Percentiles rank a stretch among this genome's conserved stretches.
Evolutionary conservation across 2,888 invertebrate species (phyloP).

Genomic region (Papilio protenor): DNA sequence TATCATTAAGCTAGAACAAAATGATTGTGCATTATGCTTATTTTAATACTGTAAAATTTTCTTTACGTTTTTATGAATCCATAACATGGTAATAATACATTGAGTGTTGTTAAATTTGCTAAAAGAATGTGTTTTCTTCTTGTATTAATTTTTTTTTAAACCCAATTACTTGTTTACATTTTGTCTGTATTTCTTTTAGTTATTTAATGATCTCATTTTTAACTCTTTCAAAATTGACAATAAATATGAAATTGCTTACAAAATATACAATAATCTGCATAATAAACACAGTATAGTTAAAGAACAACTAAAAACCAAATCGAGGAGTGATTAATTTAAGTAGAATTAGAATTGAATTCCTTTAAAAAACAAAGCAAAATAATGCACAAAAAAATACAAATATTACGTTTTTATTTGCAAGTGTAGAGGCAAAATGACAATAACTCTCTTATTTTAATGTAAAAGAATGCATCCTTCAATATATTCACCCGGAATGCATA

Average conservation of each 20-base stretch:
- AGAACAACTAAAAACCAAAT: constrained; percentile 15
- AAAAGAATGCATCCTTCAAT: constrained; percentile 9
- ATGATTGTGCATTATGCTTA: constrained; percentile 8
- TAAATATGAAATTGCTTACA: constrained; percentile 31
- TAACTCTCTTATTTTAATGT: constrained; percentile 16
- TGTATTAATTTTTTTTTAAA: constrained; percentile 49
- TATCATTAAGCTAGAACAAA: constrained; percentile 1
- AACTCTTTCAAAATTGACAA: constrained; percentile 62
- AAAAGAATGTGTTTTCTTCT: not conserved
- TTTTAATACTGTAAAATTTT: not conserved
- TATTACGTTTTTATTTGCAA: constrained; percentile 2
- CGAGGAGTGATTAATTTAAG: not conserved
- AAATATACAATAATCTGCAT: not conserved
- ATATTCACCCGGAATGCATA: not conserved
- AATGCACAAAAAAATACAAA: constrained; percentile 35
- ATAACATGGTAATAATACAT: not conserved
- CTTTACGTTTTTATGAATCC: not conserved
- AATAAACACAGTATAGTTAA: constrained; percentile 18
- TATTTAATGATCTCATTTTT: constrained; percentile 79
- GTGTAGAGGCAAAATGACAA: constrained; percentile 18
- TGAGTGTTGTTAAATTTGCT: not conserved
- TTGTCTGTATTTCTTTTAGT: constrained; percentile 63
- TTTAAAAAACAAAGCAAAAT: not conserved
- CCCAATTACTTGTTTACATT: constrained; percentile 74
- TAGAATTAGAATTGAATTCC: not conserved